Evolutionary conservation across 2,888 invertebrate genomes (phyloP).

Genomic region (Chouioia cunea): DNA sequence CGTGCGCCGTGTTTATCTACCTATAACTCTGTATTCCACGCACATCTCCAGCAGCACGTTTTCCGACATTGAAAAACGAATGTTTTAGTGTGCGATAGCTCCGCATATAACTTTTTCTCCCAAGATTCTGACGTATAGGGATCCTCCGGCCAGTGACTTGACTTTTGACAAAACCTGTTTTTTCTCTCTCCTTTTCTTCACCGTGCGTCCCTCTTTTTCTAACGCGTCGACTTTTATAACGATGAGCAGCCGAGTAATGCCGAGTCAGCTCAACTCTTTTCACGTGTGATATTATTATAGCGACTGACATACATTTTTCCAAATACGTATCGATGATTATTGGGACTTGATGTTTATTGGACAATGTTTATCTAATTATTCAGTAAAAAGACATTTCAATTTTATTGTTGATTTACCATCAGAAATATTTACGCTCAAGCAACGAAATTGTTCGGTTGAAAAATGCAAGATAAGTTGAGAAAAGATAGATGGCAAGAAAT

Average conservation of each 20-base stretch:
- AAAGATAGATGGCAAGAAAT: too few relatives aligned
- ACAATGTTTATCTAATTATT: too few relatives aligned
- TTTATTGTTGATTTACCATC: too few relatives aligned
- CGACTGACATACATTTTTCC: too few relatives aligned
- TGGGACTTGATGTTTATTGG: too few relatives aligned
- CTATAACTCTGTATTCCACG: constrained; percentile 8
- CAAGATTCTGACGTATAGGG: not conserved
- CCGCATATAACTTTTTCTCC: constrained; percentile 7
- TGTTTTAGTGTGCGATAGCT: not conserved
- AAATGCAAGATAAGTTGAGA: too few relatives aligned
- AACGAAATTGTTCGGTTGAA: too few relatives aligned
- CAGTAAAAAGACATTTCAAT: too few relatives aligned
- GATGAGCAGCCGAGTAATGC: not conserved
- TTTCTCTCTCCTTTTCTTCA: constrained; percentile 1
- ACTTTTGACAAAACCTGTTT: constrained; percentile 20
- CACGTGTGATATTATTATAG: too few relatives aligned
- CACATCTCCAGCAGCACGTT: constrained; percentile 18
- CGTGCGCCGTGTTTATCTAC: constrained; percentile 1
- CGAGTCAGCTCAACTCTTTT: not conserved
- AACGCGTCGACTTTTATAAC: constrained; percentile 10
- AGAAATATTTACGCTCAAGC: too few relatives aligned
- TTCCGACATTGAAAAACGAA: constrained; percentile 19
- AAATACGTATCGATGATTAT: too few relatives aligned
- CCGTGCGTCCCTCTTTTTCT: constrained; percentile 15
- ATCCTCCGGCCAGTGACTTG: constrained; percentile 25